Conservation (phyloP, 2,113 vertebrate species). For the Propithecus coquereli region DNA sequence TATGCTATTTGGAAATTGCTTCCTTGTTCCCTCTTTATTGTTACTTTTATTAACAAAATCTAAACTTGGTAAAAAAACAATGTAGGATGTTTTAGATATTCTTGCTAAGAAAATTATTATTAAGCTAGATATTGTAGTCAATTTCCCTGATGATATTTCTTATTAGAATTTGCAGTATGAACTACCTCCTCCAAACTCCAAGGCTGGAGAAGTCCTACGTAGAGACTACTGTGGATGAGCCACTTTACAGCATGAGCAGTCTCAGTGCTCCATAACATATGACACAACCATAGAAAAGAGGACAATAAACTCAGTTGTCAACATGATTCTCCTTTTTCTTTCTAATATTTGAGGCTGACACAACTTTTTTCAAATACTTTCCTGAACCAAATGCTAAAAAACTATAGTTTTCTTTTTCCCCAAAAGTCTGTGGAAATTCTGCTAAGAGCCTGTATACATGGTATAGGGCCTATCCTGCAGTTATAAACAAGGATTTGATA, state of each 20-base stretch:
- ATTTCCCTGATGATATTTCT: neutral
- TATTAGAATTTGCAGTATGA: neutral
- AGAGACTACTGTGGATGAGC: neutral
- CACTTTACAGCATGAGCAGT: neutral
- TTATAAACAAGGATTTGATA: neutral
- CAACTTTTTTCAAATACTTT: neutral
- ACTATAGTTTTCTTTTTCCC: neutral
- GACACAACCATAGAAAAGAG: neutral
- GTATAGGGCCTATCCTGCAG: neutral
- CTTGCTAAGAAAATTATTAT: neutral
- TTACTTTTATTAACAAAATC: neutral
- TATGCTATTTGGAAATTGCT: neutral
- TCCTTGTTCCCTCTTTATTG: neutral
- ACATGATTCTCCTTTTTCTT: neutral
- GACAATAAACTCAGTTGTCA: neutral
- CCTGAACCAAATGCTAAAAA: neutral
- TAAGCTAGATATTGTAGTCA: neutral
- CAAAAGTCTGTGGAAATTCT: neutral
- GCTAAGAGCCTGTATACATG: neutral
- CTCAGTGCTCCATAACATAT: neutral
- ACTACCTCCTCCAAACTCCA: neutral
- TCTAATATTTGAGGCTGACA: neutral
- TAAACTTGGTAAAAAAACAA: constrained; percentile 8
- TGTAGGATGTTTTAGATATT: neutral
- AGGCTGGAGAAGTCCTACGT: neutral